A percentile compares a stretch with the other conserved stretches of the same genome.
phyloP scores from a whole-genome alignment of 1,140 invertebrate genomes.

The Tetramorium simillimum region DNA sequence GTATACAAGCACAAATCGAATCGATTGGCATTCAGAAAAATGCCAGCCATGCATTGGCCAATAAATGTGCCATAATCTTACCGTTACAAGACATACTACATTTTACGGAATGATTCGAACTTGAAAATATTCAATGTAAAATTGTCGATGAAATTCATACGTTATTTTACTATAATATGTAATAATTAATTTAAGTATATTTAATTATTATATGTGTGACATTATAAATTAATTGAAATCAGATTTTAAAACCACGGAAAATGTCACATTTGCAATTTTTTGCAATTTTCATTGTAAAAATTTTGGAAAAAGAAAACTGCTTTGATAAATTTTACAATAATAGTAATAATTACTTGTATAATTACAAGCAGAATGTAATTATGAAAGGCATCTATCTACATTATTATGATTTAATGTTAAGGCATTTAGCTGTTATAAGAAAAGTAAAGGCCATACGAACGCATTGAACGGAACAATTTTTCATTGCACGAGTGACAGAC shows the following conservation, averaged over 20 bases:
- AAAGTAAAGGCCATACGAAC: neutral
- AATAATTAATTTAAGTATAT: neutral
- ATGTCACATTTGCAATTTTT: neutral
- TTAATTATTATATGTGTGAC: neutral
- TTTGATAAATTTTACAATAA: neutral
- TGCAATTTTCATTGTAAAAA: neutral
- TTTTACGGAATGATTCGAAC: neutral
- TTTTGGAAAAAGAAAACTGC: neutral
- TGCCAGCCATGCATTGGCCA: neutral
- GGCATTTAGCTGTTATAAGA: neutral
- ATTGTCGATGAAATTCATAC: neutral
- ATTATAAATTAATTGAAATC: neutral
- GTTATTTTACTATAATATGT: neutral
- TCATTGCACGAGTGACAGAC: constrained; percentile 18
- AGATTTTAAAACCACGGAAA: neutral
- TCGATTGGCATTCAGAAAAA: constrained; percentile 49
- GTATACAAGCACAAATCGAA: constrained; percentile 1
- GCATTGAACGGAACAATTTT: neutral
- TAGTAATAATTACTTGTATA: neutral
- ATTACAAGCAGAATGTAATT: neutral
- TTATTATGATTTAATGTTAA: neutral
- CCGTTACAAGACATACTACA: neutral
- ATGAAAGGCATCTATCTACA: neutral
- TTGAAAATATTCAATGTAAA: neutral
- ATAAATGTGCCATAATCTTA: neutral